Conservation (phyloP, 1,140 invertebrate species). For the Lethrus apterus region DNA sequence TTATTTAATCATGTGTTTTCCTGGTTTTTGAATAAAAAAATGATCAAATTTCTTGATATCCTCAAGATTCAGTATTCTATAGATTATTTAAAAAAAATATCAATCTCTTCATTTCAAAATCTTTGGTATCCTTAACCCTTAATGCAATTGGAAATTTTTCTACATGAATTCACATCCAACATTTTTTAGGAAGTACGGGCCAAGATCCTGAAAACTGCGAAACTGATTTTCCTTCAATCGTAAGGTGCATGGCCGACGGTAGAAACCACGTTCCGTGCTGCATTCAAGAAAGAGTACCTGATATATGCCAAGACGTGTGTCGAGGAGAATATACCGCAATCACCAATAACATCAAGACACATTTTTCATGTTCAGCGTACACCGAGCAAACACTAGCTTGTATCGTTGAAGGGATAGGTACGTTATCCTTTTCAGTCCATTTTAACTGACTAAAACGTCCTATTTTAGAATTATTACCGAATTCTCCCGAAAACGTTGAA, state of each 20-base stretch:
- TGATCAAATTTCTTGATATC: no score
- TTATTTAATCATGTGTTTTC: no score
- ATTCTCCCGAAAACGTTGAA: constrained; percentile 59
- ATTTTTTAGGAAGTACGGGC: constrained; percentile 59
- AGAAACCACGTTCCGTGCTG: constrained; percentile 79
- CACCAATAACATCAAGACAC: constrained; percentile 74
- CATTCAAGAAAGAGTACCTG: constrained; percentile 67
- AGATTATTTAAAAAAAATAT: no score
- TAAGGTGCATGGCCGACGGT: constrained; percentile 67
- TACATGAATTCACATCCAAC: no score
- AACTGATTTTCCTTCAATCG: constrained; percentile 66
- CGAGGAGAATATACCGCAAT: constrained; percentile 75
- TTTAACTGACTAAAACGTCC: background rate
- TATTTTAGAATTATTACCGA: constrained; percentile 59
- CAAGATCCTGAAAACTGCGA: constrained; percentile 72
- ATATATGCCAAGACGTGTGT: constrained; percentile 78
- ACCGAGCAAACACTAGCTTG: constrained; percentile 75
- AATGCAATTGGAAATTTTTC: no score
- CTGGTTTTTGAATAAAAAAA: no score
- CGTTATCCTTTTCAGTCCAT: constrained; percentile 25
- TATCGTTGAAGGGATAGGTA: constrained; percentile 72
- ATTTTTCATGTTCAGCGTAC: constrained; percentile 73
- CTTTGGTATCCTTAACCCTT: no score
- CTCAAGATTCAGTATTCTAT: no score
- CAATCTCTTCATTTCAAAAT: no score